Conservation (phyloP, 2,888 invertebrate genomes). For the Tenodera sinensis region DNA sequence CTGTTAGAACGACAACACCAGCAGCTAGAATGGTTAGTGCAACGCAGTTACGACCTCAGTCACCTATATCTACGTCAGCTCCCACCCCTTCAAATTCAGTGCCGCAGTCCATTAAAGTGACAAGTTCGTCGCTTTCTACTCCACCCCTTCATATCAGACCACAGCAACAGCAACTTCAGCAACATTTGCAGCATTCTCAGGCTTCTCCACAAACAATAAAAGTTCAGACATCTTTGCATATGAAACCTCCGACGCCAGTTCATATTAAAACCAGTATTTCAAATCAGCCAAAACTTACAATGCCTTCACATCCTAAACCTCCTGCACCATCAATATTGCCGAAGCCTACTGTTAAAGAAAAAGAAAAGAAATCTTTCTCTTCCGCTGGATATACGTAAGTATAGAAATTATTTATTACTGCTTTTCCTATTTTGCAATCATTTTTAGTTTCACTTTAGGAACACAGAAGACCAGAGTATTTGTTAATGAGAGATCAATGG, state of each 20-base stretch:
- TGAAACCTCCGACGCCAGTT: conserved; percentile 11
- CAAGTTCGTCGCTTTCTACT: conserved; percentile 22
- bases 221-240: conserved; percentile 7
- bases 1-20: conserved; percentile 32
- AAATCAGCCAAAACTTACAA: conserved; percentile 2
- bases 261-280: conserved; percentile 22
- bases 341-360: conserved; percentile 67
- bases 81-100: conserved; percentile 8
- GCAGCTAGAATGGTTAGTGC: conserved; percentile 31
- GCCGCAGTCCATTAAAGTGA: conserved; percentile 6
- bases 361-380: conserved; percentile 67
- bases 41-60: conserved; percentile 29
- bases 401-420: conserved; percentile 9
- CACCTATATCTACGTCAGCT: conserved; percentile 25
- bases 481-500: no score
- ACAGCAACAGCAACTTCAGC: conserved; percentile 14
- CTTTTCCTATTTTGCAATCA: conserved; percentile 30
- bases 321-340: conserved; percentile 28
- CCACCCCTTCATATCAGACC: conserved; percentile 30
- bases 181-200: background rate
- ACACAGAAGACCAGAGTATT: no score
- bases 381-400: conserved; percentile 52
- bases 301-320: conserved; percentile 21
- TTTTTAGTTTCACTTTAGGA: background rate
- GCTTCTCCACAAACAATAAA: background rate